Conservation (phyloP, 2,797 vertebrate genomes). For the Mionectes olivaceus region DNA sequence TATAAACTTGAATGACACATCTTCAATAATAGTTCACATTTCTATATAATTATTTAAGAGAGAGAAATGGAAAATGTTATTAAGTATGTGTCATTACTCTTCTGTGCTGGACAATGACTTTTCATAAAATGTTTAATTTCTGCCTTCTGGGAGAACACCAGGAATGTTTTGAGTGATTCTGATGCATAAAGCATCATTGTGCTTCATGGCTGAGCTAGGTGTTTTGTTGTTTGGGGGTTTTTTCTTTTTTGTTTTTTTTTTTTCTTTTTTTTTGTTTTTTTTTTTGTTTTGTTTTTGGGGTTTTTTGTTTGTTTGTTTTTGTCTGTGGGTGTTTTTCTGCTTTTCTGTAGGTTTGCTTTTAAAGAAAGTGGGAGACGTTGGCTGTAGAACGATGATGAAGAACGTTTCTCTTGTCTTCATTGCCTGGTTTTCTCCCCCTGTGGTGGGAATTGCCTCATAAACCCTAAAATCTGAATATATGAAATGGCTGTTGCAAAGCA, state of each 20-base stretch:
- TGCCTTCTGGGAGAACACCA: background rate
- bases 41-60: background rate
- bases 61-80: background rate
- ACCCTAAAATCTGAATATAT: background rate
- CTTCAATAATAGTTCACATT: background rate
- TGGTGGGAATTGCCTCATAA: background rate
- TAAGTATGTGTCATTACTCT: background rate
- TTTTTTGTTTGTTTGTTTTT: background rate
- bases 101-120: background rate
- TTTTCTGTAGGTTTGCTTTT: background rate
- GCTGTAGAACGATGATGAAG: rapidly evolving
- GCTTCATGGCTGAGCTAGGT: background rate
- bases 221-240: background rate
- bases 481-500: background rate
- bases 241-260: too few relatives aligned
- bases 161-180: background rate
- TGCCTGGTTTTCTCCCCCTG: background rate
- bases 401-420: background rate
- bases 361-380: background rate
- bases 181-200: background rate
- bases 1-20: background rate
- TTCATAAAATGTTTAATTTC: background rate
- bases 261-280: too few relatives aligned
- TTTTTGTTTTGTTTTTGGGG: too few relatives aligned
- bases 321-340: background rate